Conservation (phyloP, 2,113 vertebrate genomes). For the Gymnocephalus cernua region DNA sequence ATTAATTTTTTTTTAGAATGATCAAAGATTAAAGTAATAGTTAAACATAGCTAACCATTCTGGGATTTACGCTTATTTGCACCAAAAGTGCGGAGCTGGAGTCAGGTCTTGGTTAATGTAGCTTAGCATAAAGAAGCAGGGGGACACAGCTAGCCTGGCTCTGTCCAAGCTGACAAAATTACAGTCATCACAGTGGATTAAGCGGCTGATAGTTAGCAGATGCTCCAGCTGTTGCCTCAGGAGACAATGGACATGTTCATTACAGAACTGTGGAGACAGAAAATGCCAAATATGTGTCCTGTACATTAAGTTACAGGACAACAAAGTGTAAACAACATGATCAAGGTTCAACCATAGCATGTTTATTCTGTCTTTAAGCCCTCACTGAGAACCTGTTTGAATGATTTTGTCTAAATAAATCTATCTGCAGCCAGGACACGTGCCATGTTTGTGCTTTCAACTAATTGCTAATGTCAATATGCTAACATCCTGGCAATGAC, state of each 20-base stretch:
- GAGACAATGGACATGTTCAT: neutral
- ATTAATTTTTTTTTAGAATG: neutral
- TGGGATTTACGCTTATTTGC: neutral
- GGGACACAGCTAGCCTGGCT: too few relatives aligned
- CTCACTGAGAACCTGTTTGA: neutral
- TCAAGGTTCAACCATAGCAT: neutral
- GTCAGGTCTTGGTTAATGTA: too few relatives aligned
- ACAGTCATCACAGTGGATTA: neutral
- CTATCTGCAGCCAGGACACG: neutral
- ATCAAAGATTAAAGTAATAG: neutral
- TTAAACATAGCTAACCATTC: neutral
- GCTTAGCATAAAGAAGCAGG: neutral
- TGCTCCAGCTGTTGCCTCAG: constrained; percentile 10
- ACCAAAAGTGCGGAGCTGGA: neutral
- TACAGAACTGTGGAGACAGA: constrained; percentile 5
- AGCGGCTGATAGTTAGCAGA: constrained; percentile 22
- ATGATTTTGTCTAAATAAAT: neutral
- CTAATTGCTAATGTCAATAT: too few relatives aligned
- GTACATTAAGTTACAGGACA: constrained; percentile 8
- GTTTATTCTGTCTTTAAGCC: neutral
- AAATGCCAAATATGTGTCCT: neutral
- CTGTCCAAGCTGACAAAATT: too few relatives aligned
- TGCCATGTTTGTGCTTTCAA: too few relatives aligned
- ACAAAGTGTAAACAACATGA: constrained; percentile 1
- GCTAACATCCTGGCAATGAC: too few relatives aligned